phyloP scores from a whole-genome alignment of 2,888 invertebrate genomes.

The Thysanoteuthis rhombus region DNA sequence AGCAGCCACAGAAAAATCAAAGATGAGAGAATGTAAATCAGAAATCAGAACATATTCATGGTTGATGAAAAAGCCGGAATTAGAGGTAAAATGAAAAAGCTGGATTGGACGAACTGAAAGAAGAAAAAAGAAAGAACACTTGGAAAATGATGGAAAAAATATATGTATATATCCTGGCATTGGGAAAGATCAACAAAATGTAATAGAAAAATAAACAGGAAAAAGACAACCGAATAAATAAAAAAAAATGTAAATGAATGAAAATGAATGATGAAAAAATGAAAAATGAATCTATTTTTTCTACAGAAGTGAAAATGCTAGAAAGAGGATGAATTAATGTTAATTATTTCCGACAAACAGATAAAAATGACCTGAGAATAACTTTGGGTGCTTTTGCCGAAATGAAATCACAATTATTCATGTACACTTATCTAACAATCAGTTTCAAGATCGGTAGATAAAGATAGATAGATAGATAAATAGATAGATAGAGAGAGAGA shows the following conservation, averaged over 20 bases:
- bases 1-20: neutral
- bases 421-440: neutral
- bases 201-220: neutral
- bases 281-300: neutral
- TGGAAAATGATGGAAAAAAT: too few species aligned
- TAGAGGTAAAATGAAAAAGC: neutral
- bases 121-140: neutral
- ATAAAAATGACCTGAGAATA: neutral
- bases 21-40: neutral
- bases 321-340: neutral
- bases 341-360: neutral
- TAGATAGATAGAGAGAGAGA: too few species aligned
- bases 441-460: too few species aligned
- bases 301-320: neutral
- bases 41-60: neutral
- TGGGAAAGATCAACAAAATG: neutral
- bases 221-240: neutral
- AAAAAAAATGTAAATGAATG: neutral
- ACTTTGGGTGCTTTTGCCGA: neutral
- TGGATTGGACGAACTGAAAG: neutral
- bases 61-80: slow-evolving; percentile 12
- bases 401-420: neutral
- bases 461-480: too few species aligned
- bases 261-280: neutral
- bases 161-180: too few species aligned